Conservation (phyloP, 2,888 invertebrate species). For the Caenorhabditis panamensis region DNA sequence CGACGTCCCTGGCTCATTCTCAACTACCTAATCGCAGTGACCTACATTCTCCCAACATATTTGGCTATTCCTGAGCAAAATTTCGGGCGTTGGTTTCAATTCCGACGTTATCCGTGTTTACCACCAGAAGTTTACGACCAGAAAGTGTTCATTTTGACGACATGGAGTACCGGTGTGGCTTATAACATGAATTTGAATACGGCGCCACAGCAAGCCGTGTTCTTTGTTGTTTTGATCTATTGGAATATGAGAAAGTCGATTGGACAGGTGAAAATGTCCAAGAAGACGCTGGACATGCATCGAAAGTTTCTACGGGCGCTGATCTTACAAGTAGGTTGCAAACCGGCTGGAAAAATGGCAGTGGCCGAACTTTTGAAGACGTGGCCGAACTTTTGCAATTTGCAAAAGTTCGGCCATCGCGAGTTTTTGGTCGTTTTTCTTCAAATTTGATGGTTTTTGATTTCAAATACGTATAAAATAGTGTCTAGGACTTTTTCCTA, state of each 20-base stretch:
- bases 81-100: conserved; percentile 22
- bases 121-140: conserved; percentile 31
- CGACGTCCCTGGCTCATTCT: conserved; percentile 21
- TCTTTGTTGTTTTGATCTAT: conserved; percentile 25
- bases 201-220: conserved; percentile 7
- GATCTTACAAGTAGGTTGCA: conserved; percentile 21
- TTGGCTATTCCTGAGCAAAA: conserved; percentile 29
- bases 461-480: too few species aligned
- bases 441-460: too few species aligned
- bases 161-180: conserved; percentile 34
- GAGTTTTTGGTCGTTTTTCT: too few species aligned
- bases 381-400: too few species aligned
- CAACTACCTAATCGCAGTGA: conserved; percentile 6
- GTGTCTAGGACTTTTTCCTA: too few species aligned
- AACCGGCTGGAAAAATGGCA: background rate
- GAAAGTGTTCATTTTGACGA: conserved; percentile 36
- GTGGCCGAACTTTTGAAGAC: too few species aligned
- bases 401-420: too few species aligned
- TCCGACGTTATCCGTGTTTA: conserved; percentile 29
- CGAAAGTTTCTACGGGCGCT: conserved; percentile 9
- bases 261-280: conserved; percentile 30
- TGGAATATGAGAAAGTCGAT: conserved; percentile 43
- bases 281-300: conserved; percentile 34
- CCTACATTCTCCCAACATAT: conserved; percentile 19
- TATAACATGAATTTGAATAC: conserved; percentile 17